phyloP scores from a whole-genome alignment of 2,797 vertebrate species.

The Netta rufina region DNA sequence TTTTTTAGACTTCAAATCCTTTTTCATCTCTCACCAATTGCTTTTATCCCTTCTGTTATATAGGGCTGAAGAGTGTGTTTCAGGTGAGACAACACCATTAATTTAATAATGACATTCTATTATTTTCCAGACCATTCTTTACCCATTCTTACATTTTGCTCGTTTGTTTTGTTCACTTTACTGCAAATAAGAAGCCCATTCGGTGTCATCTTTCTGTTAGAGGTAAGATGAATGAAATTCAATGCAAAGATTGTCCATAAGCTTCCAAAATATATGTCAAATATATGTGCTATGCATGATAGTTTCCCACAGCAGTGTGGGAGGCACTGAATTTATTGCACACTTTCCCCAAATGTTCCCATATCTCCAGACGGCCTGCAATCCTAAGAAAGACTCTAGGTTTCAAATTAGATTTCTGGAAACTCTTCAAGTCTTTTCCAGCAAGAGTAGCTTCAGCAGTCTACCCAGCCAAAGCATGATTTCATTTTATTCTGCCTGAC shows the following conservation, averaged over 20 bases:
- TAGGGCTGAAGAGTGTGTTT: not conserved
- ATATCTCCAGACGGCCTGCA: constrained; percentile 31
- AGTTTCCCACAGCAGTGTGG: constrained; percentile 14
- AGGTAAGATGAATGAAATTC: constrained; percentile 37
- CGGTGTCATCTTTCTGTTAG: constrained; percentile 24
- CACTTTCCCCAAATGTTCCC: constrained; percentile 37
- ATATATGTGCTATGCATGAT: not conserved
- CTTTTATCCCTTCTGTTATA: not conserved
- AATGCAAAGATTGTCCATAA: constrained; percentile 42
- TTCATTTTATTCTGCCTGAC: constrained; percentile 1
- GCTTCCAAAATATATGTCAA: constrained; percentile 42
- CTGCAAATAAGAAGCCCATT: not conserved
- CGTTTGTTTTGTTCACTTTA: not conserved
- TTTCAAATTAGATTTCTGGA: not conserved
- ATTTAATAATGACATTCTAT: not conserved
- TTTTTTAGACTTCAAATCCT: not conserved
- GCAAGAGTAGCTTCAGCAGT: not conserved
- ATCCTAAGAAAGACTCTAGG: not conserved
- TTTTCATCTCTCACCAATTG: not conserved
- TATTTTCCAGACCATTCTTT: not conserved
- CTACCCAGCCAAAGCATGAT: not conserved
- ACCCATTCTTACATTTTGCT: not conserved
- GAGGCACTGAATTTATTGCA: constrained; percentile 53
- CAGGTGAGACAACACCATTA: not conserved
- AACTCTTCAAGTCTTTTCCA: constrained; percentile 1